Evolutionary conservation across 2,888 invertebrate genomes (phyloP).

Genomic region (Criorhina ranunculi): DNA sequence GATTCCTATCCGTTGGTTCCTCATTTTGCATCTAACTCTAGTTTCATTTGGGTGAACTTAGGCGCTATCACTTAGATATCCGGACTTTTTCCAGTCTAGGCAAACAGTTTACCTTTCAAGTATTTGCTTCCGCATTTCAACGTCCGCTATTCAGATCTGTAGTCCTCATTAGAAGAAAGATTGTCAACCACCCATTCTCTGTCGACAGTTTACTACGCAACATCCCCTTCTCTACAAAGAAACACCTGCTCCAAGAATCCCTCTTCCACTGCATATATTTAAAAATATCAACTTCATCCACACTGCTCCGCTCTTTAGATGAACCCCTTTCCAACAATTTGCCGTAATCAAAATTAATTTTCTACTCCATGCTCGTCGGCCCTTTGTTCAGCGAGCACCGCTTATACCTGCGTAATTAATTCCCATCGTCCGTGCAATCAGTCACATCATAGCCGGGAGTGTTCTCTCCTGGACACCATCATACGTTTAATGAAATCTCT

Average conservation of each 20-base stretch:
- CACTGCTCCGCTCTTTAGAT: background rate
- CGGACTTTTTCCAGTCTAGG: too few relatives aligned
- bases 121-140: too few relatives aligned
- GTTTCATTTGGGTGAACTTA: too few relatives aligned
- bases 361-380: constrained; percentile 42
- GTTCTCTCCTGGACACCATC: constrained; percentile 10
- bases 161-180: too few relatives aligned
- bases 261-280: too few relatives aligned
- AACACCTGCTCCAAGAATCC: background rate
- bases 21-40: too few relatives aligned
- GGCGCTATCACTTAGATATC: too few relatives aligned
- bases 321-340: constrained; percentile 29
- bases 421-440: constrained; percentile 67
- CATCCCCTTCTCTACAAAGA: background rate
- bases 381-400: constrained; percentile 35
- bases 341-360: constrained; percentile 68
- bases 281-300: background rate
- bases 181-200: too few relatives aligned
- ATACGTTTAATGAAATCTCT: constrained; percentile 52
- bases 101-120: too few relatives aligned
- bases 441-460: constrained; percentile 61
- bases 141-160: too few relatives aligned
- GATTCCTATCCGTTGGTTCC: too few relatives aligned
- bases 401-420: constrained; percentile 60
- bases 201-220: too few relatives aligned